These are phyloP conservation scores for Lochmaea capreae DNA, from an alignment of 2,888 invertebrate species.

Conservation along the genomic window DNA sequence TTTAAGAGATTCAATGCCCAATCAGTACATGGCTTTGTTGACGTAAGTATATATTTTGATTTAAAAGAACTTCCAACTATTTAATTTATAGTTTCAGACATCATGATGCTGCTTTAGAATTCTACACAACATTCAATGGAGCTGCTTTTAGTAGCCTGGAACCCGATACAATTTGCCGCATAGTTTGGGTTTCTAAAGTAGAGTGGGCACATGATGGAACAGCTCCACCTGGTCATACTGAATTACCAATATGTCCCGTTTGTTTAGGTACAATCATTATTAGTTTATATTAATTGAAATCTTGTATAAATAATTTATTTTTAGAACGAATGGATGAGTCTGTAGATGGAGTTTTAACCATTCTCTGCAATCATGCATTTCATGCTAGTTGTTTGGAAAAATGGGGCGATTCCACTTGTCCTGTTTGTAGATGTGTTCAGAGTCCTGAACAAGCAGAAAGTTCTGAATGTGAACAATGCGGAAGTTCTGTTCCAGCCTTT, in stretches of 20 bases:
- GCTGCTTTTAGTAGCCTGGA: conserved; percentile 94
- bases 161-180: conserved; percentile 89
- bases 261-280: conserved; percentile 73
- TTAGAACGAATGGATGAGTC: conserved; percentile 98
- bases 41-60: conserved; percentile 71
- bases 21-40: conserved; percentile 97
- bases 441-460: conserved; percentile 70
- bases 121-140: conserved; percentile 93
- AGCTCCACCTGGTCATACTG: conserved; percentile 82
- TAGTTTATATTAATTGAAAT: neutral
- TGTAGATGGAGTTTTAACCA: conserved; percentile 96
- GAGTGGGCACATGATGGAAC: conserved; percentile 85
- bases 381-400: conserved; percentile 95
- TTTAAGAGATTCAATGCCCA: conserved; percentile 89
- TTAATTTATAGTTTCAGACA: conserved; percentile 71
- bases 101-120: conserved; percentile 87
- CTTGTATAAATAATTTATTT: conserved; percentile 30
- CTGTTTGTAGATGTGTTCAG: conserved; percentile 88
- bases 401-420: conserved; percentile 98
- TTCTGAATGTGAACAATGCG: conserved; percentile 72
- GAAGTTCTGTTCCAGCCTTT: conserved; percentile 68
- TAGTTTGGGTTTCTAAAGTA: conserved; percentile 94
- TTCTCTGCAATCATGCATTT: conserved; percentile 98
- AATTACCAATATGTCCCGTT: conserved; percentile 97
- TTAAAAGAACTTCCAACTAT: neutral